Base-by-base conservation (phyloP, 2,797 vertebrate genomes). In the Brachyrhaphis roseni region DNA sequence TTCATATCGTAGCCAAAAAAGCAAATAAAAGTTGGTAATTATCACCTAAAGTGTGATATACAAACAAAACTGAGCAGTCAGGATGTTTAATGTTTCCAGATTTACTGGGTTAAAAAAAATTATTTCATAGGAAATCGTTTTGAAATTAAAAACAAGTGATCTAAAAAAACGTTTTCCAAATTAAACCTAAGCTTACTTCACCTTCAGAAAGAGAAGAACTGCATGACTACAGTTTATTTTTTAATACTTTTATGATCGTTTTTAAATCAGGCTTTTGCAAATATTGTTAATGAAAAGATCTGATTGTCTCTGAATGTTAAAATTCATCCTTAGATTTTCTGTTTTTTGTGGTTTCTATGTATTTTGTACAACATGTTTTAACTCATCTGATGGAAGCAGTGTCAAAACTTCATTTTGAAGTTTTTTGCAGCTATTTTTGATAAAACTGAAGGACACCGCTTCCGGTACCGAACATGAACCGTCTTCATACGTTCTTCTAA, bases 371-470 rank as follows among this genome's bases (percentile, higher is more conserved):
- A 75, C 26, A 78, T 84, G 85, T 89, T 85, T 64, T 39, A 75
- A 83, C 72, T 78, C 26, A 62, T 3, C 11, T 68, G 16, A 45
- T 81, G 76, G 82, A 74, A 82, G 68, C 77, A 66, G 78, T 90
- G 86, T 90, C 82, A 81, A 85, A 85, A 76, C 36, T 36, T 20
- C 4, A 36, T 34, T 86, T 68, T 80, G 78, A 79, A 86, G 55
- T 26, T 72, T 90, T 92, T 90, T 91, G 72, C 88, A 91, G 77
- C 74, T 90, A 85, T 90, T 93, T 91, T 91, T 93, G 82, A 89
- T 92, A 90, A 87, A 49, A 31, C 62, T 0, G 62, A 2, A 78
- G 23, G 41, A 26, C 13, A 46, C 78, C 79, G 87, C 47, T 88
- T 85, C 28, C 62, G 47, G 23, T 39, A 51, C 26, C 28, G 26